These are phyloP conservation scores for Lepidurus arcticus DNA, from an alignment of 1,140 invertebrate species.

Conservation along the genomic window DNA sequence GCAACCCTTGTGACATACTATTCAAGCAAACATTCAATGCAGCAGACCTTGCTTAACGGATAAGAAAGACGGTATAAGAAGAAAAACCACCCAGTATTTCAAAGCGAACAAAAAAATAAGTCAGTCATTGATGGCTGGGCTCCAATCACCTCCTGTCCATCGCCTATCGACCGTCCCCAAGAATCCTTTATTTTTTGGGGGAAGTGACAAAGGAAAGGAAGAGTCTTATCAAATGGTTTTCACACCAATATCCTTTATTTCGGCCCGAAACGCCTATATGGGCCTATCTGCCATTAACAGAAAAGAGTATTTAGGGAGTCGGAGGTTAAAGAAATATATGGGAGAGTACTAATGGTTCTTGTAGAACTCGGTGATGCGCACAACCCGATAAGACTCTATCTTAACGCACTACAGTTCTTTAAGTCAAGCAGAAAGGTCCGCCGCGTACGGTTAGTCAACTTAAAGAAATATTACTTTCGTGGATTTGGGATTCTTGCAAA, in stretches of 20 bases:
- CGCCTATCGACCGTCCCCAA: neutral
- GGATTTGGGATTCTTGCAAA: neutral
- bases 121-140: neutral
- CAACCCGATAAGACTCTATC: neutral
- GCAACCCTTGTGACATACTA: neutral
- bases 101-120: neutral
- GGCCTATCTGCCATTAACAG: neutral
- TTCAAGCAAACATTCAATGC: neutral
- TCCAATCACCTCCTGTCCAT: neutral
- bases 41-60: constrained; percentile 2
- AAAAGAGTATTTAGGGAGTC: neutral
- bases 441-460: neutral
- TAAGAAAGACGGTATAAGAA: neutral
- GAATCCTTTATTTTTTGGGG: neutral
- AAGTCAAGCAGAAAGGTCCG: neutral
- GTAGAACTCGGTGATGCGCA: neutral
- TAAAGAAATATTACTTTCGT: neutral
- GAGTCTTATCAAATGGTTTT: neutral
- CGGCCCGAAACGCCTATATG: neutral
- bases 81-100: neutral
- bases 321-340: constrained; percentile 11
- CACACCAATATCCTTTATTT: neutral
- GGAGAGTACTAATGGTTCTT: neutral
- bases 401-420: neutral
- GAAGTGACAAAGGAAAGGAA: neutral